Percentiles rank a stretch among this genome's conserved stretches.
Conservation (phyloP, 2,888 invertebrate genomes). For the Mantis religiosa region DNA sequence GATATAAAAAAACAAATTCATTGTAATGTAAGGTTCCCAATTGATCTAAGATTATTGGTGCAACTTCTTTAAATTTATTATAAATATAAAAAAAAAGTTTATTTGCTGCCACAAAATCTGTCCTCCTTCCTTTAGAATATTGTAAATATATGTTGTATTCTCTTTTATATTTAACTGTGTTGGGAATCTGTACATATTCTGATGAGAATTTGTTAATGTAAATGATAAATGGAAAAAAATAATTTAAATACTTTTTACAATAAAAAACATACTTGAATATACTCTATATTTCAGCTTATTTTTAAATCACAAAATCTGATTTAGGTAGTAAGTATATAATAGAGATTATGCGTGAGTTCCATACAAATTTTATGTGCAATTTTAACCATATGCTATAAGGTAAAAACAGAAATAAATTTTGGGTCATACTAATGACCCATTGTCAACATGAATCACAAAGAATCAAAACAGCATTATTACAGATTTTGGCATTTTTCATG, state of each 20-base stretch:
- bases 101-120: not conserved
- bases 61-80: not conserved
- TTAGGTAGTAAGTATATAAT: too few relatives aligned
- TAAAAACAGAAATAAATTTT: too few relatives aligned
- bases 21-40: not conserved
- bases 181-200: conserved; percentile 13
- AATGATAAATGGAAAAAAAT: not conserved
- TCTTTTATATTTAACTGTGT: not conserved
- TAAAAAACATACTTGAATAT: not conserved
- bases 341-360: too few relatives aligned
- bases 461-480: too few relatives aligned
- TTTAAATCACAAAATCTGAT: too few relatives aligned
- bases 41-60: not conserved
- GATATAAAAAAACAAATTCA: not conserved
- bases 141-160: not conserved
- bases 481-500: too few relatives aligned
- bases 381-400: too few relatives aligned
- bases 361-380: too few relatives aligned
- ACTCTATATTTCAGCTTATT: not conserved
- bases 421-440: too few relatives aligned
- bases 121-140: not conserved
- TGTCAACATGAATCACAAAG: too few relatives aligned
- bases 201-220: not conserved
- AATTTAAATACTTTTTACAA: conserved; percentile 12
- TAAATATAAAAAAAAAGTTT: not conserved